These are phyloP conservation scores for Stylophora pistillata DNA, from an alignment of 64 coral and sea anemone species.

Conservation along the genomic window DNA sequence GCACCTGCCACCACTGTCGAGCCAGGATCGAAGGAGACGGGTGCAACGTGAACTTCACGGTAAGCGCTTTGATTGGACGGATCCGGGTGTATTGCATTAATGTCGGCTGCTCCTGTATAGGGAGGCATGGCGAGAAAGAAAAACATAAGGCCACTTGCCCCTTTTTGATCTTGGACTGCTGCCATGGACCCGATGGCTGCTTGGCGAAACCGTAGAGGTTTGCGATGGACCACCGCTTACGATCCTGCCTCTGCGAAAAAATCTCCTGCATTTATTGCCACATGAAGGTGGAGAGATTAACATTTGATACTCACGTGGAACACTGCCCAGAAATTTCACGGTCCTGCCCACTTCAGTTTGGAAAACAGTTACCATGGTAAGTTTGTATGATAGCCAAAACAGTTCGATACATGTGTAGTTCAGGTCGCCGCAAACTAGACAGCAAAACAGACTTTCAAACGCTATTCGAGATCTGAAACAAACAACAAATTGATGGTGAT, in stretches of 20 bases:
- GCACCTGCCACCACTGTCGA: background rate
- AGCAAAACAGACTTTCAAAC: background rate
- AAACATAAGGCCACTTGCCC: background rate
- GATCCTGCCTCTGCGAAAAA: background rate
- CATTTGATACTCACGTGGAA: background rate
- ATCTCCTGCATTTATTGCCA: background rate
- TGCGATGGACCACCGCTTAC: background rate
- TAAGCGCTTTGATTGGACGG: background rate
- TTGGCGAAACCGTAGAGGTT: background rate
- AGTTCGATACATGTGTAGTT: background rate
- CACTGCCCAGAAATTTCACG: background rate
- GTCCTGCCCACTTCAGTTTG: slow-evolving; percentile 10
- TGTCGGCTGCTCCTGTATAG: background rate
- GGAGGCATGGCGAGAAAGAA: background rate
- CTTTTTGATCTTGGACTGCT: background rate
- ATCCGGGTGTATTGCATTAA: background rate
- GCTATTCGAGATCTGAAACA: too few species aligned
- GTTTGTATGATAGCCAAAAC: background rate
- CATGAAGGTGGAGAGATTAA: background rate
- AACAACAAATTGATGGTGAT: too few species aligned
- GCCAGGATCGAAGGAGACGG: background rate
- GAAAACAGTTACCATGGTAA: slow-evolving; percentile 6
- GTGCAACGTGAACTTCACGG: background rate
- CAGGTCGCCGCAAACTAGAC: background rate
- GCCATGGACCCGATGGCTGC: background rate